Base-by-base conservation (phyloP, 37 sponge, comb jelly and placozoan genomes). In the Cladorhizidae sp. region DNA sequence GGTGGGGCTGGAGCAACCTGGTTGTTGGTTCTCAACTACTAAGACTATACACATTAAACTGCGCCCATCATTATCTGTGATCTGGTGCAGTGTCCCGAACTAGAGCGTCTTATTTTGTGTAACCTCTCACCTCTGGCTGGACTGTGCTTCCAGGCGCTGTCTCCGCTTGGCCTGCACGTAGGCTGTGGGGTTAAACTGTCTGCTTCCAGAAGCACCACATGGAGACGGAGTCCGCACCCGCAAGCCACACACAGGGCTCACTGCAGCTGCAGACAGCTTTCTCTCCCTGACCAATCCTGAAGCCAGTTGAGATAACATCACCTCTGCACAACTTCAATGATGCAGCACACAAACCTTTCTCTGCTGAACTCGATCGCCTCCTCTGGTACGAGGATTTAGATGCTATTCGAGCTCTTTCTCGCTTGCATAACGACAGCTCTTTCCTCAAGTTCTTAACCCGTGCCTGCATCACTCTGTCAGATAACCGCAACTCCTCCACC, bases 111-210 rank as follows among this genome's bases (percentile, higher is more conserved):
- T n/a, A n/a, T n/a, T n/a, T n/a, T n/a, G n/a, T n/a, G n/a, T n/a
- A n/a, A n/a, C n/a, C n/a, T 23, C 12, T 28, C 29, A 29, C 62
- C 62, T 61, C 57, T 42, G 41, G 1, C 63, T 76, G 20, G 38
- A 67, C 33, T 29, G 52, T 0, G 67, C 45, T 37, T 95, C 87
- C 38, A 73, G 33, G 28, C 89, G 95, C 29, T 61, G 50, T 36
- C 70, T 78, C n/a, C 36, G 40, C 69, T 89, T 95, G 40, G 51
- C 75, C 35, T 86, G 42, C n/a, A 95, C 76, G 49, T 89, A 93
- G 2, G 95, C 93, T 45, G 93, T 91, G 20, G 95, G 95, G 40
- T 94, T 88, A 87, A 94, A 94, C 43, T 89, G 37, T 21, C 90
- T 76, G 26, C 64, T 49, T 51, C 61, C 26, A 43, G 52, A n/a